Conservation (phyloP, 2,888 invertebrate species). For the Brenthis ino region DNA sequence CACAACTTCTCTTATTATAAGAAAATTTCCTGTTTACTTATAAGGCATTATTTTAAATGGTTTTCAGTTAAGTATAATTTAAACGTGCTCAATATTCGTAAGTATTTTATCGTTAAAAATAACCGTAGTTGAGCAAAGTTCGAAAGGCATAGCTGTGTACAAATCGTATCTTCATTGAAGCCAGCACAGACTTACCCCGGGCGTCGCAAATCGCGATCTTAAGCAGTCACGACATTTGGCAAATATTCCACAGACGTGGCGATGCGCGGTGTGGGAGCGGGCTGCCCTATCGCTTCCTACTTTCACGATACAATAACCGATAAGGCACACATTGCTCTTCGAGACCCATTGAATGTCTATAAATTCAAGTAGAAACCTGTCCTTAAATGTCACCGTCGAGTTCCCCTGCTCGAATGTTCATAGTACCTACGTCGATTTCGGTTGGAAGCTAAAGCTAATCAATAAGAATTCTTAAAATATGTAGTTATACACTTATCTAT, state of each 20-base stretch:
- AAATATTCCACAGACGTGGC: slow-evolving; percentile 75
- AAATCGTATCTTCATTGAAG: slow-evolving; percentile 77
- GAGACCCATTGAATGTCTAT: slow-evolving; percentile 44
- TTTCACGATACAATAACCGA: slow-evolving; percentile 72
- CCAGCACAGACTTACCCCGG: slow-evolving; percentile 70
- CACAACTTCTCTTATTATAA: too few relatives aligned
- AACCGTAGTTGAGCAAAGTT: slow-evolving; percentile 23
- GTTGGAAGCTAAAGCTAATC: too few relatives aligned
- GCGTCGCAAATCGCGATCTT: slow-evolving; percentile 79
- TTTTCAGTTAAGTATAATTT: neutral
- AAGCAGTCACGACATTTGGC: slow-evolving; percentile 80
- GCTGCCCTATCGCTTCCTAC: slow-evolving; percentile 76
- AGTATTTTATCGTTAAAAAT: neutral
- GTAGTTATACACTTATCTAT: too few relatives aligned
- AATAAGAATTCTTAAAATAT: neutral
- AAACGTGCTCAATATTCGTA: too few relatives aligned
- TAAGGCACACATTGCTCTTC: slow-evolving; percentile 60
- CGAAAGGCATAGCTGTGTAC: slow-evolving; percentile 68
- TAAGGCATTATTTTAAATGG: too few relatives aligned
- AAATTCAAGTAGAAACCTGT: slow-evolving; percentile 42
- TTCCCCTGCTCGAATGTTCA: slow-evolving; percentile 26
- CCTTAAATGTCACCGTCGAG: slow-evolving; percentile 44
- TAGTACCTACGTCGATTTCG: neutral
- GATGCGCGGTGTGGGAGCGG: slow-evolving; percentile 73
- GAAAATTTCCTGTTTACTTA: too few relatives aligned